Percentiles rank a stretch among this genome's conserved stretches.
Evolutionary conservation across 2,113 vertebrate genomes (phyloP).

Genomic region (Chlamydotis undulata): DNA sequence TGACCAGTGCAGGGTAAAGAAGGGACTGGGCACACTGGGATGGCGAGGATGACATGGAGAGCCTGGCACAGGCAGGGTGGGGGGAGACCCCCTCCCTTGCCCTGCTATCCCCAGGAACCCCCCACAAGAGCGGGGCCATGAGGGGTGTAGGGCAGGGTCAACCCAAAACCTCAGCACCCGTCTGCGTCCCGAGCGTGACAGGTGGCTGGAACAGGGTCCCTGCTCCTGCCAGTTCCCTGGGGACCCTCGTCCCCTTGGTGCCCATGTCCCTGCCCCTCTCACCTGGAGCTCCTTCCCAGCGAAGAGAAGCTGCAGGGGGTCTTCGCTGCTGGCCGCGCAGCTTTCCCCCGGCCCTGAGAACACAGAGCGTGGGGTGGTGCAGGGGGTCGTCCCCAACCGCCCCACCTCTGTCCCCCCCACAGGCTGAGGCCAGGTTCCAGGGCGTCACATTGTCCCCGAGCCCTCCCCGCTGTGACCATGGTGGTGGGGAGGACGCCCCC

Average conservation of each 20-base stretch:
- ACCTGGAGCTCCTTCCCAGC: slow-evolving; percentile 1
- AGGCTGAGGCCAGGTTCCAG: not conserved
- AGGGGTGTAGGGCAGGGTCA: not conserved
- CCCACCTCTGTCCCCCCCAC: not conserved
- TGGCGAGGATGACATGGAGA: not conserved
- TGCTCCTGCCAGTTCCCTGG: not conserved
- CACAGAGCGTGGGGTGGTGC: rapidly evolving
- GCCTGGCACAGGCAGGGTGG: not conserved
- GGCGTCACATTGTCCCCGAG: not conserved
- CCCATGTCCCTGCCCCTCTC: not conserved
- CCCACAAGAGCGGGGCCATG: not conserved
- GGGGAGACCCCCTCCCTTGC: not conserved
- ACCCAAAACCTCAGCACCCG: not conserved
- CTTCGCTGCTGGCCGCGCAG: not conserved
- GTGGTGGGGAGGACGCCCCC: not conserved
- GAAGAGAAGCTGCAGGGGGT: not conserved
- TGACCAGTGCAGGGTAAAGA: not conserved
- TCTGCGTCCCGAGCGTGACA: rapidly evolving
- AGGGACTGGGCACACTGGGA: not conserved
- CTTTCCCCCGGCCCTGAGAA: not conserved
- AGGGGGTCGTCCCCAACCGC: not conserved
- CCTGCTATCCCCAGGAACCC: not conserved
- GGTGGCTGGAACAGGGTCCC: not conserved
- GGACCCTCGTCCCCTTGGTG: rapidly evolving
- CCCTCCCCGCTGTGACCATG: not conserved